Conservation (phyloP, 2,888 invertebrate species). For the Meiosimyza decipiens region DNA sequence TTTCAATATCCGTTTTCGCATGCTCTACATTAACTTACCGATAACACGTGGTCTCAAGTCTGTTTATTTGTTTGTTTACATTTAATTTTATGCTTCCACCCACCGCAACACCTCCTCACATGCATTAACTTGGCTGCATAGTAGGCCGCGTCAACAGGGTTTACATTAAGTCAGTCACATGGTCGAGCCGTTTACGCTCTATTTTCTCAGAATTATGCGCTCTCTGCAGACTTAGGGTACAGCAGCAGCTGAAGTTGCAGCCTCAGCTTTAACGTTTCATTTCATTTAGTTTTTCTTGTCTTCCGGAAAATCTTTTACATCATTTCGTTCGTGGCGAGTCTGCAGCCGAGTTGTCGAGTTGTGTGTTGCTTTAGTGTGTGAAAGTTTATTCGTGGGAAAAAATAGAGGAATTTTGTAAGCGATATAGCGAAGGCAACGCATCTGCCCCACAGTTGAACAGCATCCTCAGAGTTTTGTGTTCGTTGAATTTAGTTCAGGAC, state of each 20-base stretch:
- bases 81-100: constrained; percentile 22
- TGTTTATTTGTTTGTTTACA: constrained; percentile 38
- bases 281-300: background rate
- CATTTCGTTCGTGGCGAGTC: constrained; percentile 16
- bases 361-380: constrained; percentile 5
- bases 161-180: constrained; percentile 26
- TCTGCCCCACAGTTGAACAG: background rate
- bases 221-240: background rate
- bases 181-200: background rate
- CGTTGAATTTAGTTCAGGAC: constrained; percentile 36
- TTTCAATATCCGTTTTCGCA: background rate
- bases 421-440: background rate
- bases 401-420: constrained; percentile 13
- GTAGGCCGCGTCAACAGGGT: constrained; percentile 1
- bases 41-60: constrained; percentile 28
- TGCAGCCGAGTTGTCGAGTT: constrained; percentile 15
- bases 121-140: background rate
- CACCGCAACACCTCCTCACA: constrained; percentile 6
- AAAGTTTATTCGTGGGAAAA: constrained; percentile 6
- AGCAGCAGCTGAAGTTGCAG: too few species aligned
- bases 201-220: background rate
- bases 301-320: constrained; percentile 23
- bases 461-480: constrained; percentile 7
- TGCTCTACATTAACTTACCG: background rate
- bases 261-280: background rate